Evolutionary conservation across 2,113 vertebrate genomes (phyloP), one percentile per base, ranked within the genome.

Genomic region (Xyliphius kryptos): DNA sequence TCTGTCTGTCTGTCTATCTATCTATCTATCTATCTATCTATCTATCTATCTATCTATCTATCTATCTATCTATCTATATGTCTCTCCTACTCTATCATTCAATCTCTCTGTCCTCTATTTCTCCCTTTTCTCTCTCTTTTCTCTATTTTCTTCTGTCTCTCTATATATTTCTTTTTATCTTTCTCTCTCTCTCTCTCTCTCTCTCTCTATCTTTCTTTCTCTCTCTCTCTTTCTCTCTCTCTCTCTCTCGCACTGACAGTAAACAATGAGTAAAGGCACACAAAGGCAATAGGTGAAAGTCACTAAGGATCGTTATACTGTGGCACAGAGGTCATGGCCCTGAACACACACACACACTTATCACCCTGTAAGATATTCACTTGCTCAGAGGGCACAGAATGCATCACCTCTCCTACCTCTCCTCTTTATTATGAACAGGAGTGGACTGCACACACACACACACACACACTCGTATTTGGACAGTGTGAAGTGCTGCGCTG

Each of bases 401-500:
- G 61, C 26, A 46, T 55, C 37, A 50, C 56, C 64, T 36, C 20
- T 36, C 32, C 61, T 22, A 36, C 50, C 26, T 46, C 41, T 64
- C n/a, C n/a, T n/a, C n/a, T n/a, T n/a, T n/a, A n/a, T 64, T 55
- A 66, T 66, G 46, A 59, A 19, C 22, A 22, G 16, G 37, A 9
- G 10, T 3, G 15, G n/a, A n/a, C n/a, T n/a, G n/a, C n/a, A n/a
- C n/a, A n/a, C 52, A 21, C 19, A 16, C 54, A 48, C 49, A 2
- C 61, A 37, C 20, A 13, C 54, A 9, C 26, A 17, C 38, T 55
- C 56, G 19, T 60, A 55, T 61, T 50, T 49, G 36, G 56, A 49
- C 55, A 49, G 22, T 64, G 52, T 48, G 68, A 59, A 65, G 61
- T 46, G 50, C 55, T 65, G 56, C 19, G 52, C 53, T 58, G 61